These are phyloP conservation scores for Synanthedon andrenaeformis DNA, from an alignment of 2,888 invertebrate species.

Conservation along the genomic window DNA sequence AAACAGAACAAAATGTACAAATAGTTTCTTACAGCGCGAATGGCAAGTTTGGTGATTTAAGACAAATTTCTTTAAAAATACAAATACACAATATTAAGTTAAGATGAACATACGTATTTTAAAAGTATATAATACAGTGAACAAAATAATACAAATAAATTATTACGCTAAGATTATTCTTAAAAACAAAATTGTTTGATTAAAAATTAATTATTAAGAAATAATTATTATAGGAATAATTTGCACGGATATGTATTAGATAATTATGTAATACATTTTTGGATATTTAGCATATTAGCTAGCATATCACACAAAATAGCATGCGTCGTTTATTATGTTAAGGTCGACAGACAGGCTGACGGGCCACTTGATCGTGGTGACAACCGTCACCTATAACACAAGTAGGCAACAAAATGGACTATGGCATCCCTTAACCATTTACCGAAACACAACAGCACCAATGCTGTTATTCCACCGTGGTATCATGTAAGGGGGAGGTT, in stretches of 20 bases:
- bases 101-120: neutral
- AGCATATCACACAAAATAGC: too few species aligned
- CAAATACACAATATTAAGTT: neutral
- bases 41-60: neutral
- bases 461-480: too few species aligned
- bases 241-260: neutral
- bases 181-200: neutral
- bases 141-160: neutral
- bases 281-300: too few species aligned
- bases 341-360: too few species aligned
- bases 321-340: too few species aligned
- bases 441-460: too few species aligned
- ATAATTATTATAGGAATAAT: too few species aligned
- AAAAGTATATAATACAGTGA: neutral
- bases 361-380: too few species aligned
- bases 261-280: neutral
- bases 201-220: neutral
- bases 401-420: too few species aligned
- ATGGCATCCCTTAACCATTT: too few species aligned
- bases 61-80: slow-evolving; percentile 1
- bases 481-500: too few species aligned
- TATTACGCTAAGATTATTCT: neutral
- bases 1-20: neutral
- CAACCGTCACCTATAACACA: too few species aligned
- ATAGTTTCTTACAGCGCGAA: neutral